Evolutionary conservation across 2,797 vertebrate genomes (phyloP), one percentile per base, ranked within the genome.

Genomic region (Agapornis canus): DNA sequence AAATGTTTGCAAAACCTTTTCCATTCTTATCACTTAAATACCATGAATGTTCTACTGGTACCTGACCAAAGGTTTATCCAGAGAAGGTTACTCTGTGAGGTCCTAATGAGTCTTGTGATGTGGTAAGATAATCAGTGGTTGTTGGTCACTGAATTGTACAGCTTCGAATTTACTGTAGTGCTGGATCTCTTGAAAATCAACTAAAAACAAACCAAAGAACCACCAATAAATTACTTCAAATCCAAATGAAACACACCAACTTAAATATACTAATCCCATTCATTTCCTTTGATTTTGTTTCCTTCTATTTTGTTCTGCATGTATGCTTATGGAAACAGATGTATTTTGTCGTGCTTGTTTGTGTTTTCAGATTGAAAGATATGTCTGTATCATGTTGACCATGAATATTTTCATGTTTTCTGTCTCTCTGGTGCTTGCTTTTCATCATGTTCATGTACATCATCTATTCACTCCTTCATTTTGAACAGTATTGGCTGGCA

Each of bases 401-500:
- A 22, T 54, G 59, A 79, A 60, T 83, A 8, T 94, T 82, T 83
- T 88, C 21, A 23, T 96, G 93, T 95, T 95, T 96, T 89, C 82
- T 95, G 42, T 91, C 72, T 88, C 60, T 92, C n/a, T 82, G 86
- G 80, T 90, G 76, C 90, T 61, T 90, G 82, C 60, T 86, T 94
- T 96, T 79, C 82, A 71, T 82, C 87, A 66, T 47, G 51, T 73
- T 95, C 88, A 94, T 96, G 97, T 91, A 65, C 84, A 92, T 80
- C 92, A 86, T 48, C 95, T 92, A 4, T 95, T 86, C 60, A 82
- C 87, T 94, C 77, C 92, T 96, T 95, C 96, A 85, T 95, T 96
- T 68, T 96, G 96, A 96, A 70, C 90, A 98, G 97, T 96, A 66
- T 92, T 97, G 97, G 97, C 97, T 92, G 97, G 97, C 84, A 98